Percentiles rank a stretch among this genome's conserved stretches.
phyloP scores from a whole-genome alignment of 2,888 invertebrate genomes.

The Harpagoxenus sublaevis region DNA sequence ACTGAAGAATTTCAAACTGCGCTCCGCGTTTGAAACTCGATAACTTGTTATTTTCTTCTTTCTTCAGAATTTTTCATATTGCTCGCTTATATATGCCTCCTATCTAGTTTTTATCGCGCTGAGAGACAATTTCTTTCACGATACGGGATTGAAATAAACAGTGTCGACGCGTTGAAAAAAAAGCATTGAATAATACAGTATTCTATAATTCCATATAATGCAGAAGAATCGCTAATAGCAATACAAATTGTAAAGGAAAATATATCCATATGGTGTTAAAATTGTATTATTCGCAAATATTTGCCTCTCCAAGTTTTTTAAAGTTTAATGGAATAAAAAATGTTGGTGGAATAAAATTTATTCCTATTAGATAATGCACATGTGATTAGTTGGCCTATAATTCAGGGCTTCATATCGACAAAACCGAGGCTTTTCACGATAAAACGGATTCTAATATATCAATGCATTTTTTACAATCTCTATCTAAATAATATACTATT shows the following conservation, averaged over 20 bases:
- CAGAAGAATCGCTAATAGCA: not conserved
- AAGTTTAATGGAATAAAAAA: not conserved
- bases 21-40: not conserved
- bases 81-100: not conserved
- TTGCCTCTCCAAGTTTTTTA: not conserved
- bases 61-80: not conserved
- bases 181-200: not conserved
- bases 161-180: not conserved
- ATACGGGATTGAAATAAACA: conserved; percentile 3
- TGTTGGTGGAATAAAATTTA: not conserved
- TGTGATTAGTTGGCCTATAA: conserved; percentile 26
- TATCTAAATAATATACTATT: conserved; percentile 29
- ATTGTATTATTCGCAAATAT: not conserved
- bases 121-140: conserved; percentile 45
- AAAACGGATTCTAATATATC: not conserved
- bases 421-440: not conserved
- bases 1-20: conserved; percentile 7
- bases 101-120: conserved; percentile 8
- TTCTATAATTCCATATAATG: not conserved
- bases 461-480: not conserved
- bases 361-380: not conserved
- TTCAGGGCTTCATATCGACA: not conserved
- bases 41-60: not conserved
- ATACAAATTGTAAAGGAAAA: not conserved
- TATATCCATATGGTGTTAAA: not conserved